A percentile compares a stretch with the other conserved stretches of the same genome.
These are phyloP conservation scores for Pao palembangensis DNA, from an alignment of 2,113 vertebrate genomes.

Conservation along the genomic window DNA sequence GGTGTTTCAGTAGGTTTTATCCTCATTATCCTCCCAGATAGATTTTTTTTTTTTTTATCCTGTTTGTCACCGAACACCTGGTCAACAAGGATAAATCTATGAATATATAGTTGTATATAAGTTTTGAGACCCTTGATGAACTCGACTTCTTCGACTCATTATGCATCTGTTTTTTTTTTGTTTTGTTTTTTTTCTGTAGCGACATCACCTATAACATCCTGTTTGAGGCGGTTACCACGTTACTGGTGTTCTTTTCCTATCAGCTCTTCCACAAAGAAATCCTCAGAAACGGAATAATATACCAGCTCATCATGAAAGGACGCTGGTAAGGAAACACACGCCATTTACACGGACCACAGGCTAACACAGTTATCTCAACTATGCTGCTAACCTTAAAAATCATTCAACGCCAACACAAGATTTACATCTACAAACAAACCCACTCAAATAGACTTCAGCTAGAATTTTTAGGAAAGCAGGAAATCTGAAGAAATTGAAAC, in stretches of 20 bases:
- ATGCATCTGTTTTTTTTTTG: not conserved
- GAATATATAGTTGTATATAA: not conserved
- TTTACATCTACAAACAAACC: too few relatives aligned
- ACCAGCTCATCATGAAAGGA: slow-evolving; percentile 87
- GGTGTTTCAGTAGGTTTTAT: not conserved
- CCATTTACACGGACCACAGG: not conserved
- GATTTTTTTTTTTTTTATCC: not conserved
- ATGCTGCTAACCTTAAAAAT: too few relatives aligned
- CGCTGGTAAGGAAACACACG: slow-evolving; percentile 80
- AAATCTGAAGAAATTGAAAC: not conserved
- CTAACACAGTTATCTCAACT: too few relatives aligned
- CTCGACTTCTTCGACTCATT: not conserved
- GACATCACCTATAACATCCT: slow-evolving; percentile 97
- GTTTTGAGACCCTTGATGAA: not conserved
- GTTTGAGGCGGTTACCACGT: slow-evolving; percentile 89
- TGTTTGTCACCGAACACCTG: not conserved
- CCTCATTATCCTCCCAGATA: not conserved
- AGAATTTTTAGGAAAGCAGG: not conserved
- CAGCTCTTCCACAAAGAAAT: slow-evolving; percentile 96
- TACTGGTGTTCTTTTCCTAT: slow-evolving; percentile 91
- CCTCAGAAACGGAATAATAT: slow-evolving; percentile 83
- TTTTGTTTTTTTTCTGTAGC: slow-evolving; percentile 73
- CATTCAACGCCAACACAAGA: too few relatives aligned
- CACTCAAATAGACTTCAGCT: too few relatives aligned
- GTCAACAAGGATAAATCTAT: too few relatives aligned